Conservation (phyloP, 2,888 invertebrate species). For the Acleris sparsana region DNA sequence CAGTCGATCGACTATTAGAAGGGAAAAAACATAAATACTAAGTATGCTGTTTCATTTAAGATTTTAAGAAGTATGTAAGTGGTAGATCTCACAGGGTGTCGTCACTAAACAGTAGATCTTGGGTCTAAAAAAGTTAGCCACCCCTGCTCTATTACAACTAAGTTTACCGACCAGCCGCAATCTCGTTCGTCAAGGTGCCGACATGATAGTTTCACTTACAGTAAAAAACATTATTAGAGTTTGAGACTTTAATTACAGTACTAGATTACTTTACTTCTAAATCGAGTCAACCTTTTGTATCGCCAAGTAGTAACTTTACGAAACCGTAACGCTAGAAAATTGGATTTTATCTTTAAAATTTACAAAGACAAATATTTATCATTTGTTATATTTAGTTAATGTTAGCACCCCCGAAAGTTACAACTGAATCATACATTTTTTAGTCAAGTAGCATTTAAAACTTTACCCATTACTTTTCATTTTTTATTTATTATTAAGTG, state of each 20-base stretch:
- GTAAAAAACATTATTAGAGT: slow-evolving; percentile 10
- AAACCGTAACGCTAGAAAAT: slow-evolving; percentile 27
- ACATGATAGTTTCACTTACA: neutral
- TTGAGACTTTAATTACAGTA: slow-evolving; percentile 34
- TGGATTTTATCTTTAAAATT: slow-evolving; percentile 25
- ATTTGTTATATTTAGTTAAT: slow-evolving; percentile 29
- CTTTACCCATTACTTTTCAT: slow-evolving; percentile 5
- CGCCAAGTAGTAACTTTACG: slow-evolving; percentile 31
- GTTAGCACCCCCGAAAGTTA: slow-evolving; percentile 46
- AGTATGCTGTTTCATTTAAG: no score
- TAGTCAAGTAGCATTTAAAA: slow-evolving; percentile 15
- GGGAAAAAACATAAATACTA: no score
- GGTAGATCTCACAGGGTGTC: no score
- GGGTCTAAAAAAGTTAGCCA: no score
- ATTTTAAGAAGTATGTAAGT: no score
- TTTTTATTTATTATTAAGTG: slow-evolving; percentile 39
- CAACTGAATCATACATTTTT: slow-evolving; percentile 16
- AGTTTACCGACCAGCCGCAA: slow-evolving; percentile 9
- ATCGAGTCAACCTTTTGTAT: slow-evolving; percentile 36
- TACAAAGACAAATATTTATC: slow-evolving; percentile 28
- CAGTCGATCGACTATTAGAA: no score
- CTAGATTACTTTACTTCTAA: slow-evolving; percentile 31
- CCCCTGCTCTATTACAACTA: slow-evolving; percentile 1
- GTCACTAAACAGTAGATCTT: no score
- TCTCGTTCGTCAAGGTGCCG: slow-evolving; percentile 12